Conservation (phyloP, 2,888 invertebrate genomes). For the Pterobdella sp. region DNA sequence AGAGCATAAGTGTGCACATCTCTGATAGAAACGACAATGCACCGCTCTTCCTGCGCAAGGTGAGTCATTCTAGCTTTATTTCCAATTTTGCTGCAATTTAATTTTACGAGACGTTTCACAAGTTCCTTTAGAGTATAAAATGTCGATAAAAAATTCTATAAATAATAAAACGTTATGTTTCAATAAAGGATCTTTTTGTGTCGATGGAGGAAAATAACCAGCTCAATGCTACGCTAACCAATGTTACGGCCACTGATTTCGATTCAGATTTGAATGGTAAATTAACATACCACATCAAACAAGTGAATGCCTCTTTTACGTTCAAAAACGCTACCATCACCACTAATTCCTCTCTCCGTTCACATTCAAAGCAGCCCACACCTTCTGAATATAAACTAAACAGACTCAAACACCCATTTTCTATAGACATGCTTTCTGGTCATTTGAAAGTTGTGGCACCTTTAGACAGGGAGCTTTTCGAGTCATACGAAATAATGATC, state of each 20-base stretch:
- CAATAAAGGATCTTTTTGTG: background rate
- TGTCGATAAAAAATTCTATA: background rate
- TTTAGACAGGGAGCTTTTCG: slow-evolving; percentile 2
- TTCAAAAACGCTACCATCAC: background rate
- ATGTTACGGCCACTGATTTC: background rate
- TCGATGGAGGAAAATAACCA: background rate
- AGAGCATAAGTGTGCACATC: slow-evolving; percentile 12
- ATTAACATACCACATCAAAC: background rate
- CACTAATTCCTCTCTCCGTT: background rate
- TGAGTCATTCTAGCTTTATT: background rate
- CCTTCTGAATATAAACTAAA: background rate
- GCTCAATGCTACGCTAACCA: background rate
- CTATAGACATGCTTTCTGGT: background rate
- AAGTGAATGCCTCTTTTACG: background rate
- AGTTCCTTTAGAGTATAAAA: background rate
- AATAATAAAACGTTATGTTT: background rate
- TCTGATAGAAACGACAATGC: slow-evolving; percentile 28
- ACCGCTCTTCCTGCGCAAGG: slow-evolving; percentile 20
- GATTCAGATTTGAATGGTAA: background rate
- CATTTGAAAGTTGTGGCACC: background rate
- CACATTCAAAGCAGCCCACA: background rate
- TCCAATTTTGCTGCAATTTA: background rate
- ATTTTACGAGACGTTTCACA: background rate
- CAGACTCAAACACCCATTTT: background rate
- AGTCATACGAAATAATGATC: background rate